Conservation (phyloP, 1,140 invertebrate genomes). For the Euwallacea similis region DNA sequence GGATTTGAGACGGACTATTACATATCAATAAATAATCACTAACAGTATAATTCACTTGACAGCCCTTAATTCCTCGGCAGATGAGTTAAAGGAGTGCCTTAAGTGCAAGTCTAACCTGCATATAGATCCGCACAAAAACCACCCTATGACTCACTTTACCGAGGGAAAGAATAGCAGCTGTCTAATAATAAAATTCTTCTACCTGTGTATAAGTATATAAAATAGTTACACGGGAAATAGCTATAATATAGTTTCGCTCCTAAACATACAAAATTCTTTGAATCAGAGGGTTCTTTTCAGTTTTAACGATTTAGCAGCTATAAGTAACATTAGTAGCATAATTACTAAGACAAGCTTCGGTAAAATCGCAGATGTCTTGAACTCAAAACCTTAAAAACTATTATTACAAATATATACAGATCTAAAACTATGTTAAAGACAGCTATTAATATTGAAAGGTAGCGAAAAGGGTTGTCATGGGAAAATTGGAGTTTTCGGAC, state of each 20-base stretch:
- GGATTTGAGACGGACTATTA: constrained; percentile 34
- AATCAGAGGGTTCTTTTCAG: constrained; percentile 30
- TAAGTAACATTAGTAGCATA: constrained; percentile 17
- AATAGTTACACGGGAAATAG: constrained; percentile 32
- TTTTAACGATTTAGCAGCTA: constrained; percentile 10
- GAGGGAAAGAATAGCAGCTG: too few species aligned
- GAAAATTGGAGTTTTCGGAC: constrained; percentile 5
- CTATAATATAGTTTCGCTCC: constrained; percentile 11
- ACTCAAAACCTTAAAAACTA: neutral
- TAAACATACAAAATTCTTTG: constrained; percentile 33
- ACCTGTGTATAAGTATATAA: constrained; percentile 32
- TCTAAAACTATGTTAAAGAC: constrained; percentile 10
- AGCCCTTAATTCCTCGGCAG: too few species aligned
- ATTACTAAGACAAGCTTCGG: constrained; percentile 10
- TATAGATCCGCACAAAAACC: constrained; percentile 3
- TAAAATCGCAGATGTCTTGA: constrained; percentile 14
- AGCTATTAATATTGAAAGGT: neutral
- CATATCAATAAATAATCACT: neutral
- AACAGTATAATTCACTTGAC: neutral
- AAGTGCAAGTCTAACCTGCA: constrained; percentile 21
- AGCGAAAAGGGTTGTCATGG: neutral
- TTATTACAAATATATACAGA: constrained; percentile 16
- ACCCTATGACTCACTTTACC: too few species aligned
- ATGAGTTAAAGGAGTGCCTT: too few species aligned
- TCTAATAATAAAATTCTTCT: too few species aligned